These are phyloP conservation scores for Hypotaenidia philippensis DNA, from an alignment of 2,797 vertebrate species.

Conservation along the genomic window DNA sequence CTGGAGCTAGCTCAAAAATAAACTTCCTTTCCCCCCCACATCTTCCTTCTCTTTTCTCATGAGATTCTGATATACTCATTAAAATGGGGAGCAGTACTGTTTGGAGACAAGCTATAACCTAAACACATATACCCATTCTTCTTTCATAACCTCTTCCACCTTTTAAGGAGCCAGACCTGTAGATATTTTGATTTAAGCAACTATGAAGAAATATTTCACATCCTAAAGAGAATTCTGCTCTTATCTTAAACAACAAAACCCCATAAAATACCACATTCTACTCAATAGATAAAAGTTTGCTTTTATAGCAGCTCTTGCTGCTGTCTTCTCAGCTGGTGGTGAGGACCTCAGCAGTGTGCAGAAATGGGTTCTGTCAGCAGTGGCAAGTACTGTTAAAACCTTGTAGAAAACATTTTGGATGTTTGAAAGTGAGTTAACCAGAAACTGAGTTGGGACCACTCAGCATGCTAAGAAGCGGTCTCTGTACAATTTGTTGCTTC, in stretches of 20 bases:
- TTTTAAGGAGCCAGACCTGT: neutral
- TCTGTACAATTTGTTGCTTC: neutral
- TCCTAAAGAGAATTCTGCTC: neutral
- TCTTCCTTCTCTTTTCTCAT: neutral
- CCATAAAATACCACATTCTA: neutral
- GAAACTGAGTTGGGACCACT: neutral
- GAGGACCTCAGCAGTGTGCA: neutral
- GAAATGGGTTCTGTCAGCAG: neutral
- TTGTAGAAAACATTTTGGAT: neutral
- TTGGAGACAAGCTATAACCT: neutral
- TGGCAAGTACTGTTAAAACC: neutral
- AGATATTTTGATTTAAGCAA: neutral
- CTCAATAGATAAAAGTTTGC: neutral
- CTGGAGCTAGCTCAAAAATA: slow-evolving; percentile 41
- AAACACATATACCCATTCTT: neutral
- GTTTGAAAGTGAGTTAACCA: neutral
- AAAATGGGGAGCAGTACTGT: neutral
- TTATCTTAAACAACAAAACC: neutral
- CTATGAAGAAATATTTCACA: neutral
- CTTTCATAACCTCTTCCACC: neutral
- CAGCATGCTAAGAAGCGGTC: neutral
- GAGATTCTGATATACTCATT: neutral
- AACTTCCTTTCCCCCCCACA: neutral
- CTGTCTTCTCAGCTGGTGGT: neutral
- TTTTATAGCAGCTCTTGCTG: neutral